A percentile compares a stretch with the other conserved stretches of the same genome.
These are phyloP conservation scores for Drosophila quadrilineata DNA, from an alignment of 1,140 invertebrate genomes.

Conservation along the genomic window DNA sequence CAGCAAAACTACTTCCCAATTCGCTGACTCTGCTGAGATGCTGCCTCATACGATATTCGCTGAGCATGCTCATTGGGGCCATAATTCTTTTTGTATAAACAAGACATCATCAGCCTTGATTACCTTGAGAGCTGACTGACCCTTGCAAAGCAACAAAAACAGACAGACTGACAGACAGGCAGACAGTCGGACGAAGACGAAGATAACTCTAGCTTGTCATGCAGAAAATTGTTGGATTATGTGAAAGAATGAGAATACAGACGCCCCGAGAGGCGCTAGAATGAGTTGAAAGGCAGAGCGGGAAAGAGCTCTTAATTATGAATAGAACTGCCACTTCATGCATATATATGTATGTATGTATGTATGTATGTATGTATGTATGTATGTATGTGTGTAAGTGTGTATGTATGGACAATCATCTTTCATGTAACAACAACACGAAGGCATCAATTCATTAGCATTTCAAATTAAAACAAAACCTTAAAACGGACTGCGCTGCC, in stretches of 20 bases:
- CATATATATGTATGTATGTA: background rate
- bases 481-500: constrained; percentile 41
- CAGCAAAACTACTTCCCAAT: background rate
- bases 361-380: background rate
- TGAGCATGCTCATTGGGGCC: constrained; percentile 55
- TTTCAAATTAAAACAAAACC: constrained; percentile 56
- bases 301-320: constrained; percentile 47
- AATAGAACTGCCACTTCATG: background rate
- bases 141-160: constrained; percentile 37
- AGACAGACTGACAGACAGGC: constrained; percentile 6
- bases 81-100: constrained; percentile 48
- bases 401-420: constrained; percentile 11
- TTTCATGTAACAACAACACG: constrained; percentile 6
- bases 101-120: constrained; percentile 59
- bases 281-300: background rate
- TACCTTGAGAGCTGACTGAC: constrained; percentile 58
- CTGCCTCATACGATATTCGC: constrained; percentile 28
- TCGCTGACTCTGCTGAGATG: background rate
- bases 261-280: background rate
- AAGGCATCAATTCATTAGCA: constrained; percentile 57
- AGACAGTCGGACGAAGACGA: no score
- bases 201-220: no score
- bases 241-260: background rate
- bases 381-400: background rate
- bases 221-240: constrained; percentile 17